Evolutionary conservation across 2,888 invertebrate genomes (phyloP), one percentile per base, ranked within the genome.

Genomic region (Aporophyla lueneburgensis): DNA sequence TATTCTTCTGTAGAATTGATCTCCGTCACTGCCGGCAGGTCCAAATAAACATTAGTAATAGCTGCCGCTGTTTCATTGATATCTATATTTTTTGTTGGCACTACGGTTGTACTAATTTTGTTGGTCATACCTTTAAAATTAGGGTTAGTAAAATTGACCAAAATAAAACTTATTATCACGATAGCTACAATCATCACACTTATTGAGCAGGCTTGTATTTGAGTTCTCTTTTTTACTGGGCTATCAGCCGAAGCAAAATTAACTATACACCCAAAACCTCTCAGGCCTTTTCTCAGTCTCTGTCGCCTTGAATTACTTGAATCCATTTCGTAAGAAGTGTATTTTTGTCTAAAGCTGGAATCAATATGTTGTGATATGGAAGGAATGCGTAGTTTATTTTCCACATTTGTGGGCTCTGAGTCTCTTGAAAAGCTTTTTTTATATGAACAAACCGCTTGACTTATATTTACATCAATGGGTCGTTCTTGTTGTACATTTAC

Each of bases 191-290:
- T 95, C 95, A 96, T 96, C 90, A 96, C 93, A 93, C 96, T 96
- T 93, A 96, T 96, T 95, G 96, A 96, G 94, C 96, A 96, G 79
- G 96, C 96, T 92, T 96, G 96, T 90, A 97, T 96, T 92, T 96
- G 96, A 85, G 95, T 96, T 89, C 95, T 92, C 88, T 96, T 96
- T 84, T 96, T 96, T 61, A 96, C 92, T 76, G 95, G 93, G 87
- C 93, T 95, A 87, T 96, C 96, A 87, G 94, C 94, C 86, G 95
- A 90, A 80, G 95, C 92, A 87, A 96, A 95, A 88, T 96, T 95
- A 67, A 97, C 92, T 73, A 96, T 93, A 92, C 96, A 96, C 61
- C 96, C 95, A 80, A 96, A 93, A 83, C 96, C 96, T 91, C 94
- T 95, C 40, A 96, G 91, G 89, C 94, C 95, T 91, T 96, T 96